Base-by-base conservation (phyloP, 2,888 invertebrate species). In the Beris morrisii region DNA sequence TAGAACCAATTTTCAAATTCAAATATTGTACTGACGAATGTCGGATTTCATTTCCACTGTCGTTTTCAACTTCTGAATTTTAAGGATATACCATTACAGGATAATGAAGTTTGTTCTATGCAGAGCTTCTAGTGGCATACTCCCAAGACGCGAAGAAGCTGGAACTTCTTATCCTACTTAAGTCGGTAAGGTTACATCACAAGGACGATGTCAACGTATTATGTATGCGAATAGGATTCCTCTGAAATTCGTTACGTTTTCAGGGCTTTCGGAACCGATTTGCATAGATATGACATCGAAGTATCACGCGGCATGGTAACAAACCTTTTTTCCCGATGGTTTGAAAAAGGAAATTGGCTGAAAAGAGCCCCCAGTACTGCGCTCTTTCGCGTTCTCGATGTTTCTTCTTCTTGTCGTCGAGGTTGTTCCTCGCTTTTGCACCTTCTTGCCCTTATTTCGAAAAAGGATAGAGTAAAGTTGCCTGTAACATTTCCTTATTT, bases 281-380 rank as follows among this genome's bases (percentile, higher is more conserved):
- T 61, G 50, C 61, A 61, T 61, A 61, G 61, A 61, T 61, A 61
- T 61, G 50, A 61, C 15, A 50, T 52, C 38, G 61, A 52, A 43
- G 22, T 61, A 61, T 52, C 50, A 9, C 2, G 38, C 38, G 9
- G 38, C 38, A 5, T 38, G 38, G 38, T 9, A 38, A 38, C 38
- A 38, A 38, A 38, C 38, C 1, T 38, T 38, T n/a, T 38, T 38
- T 38, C 38, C 9, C 38, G 38, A 9, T 38, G 5, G 5, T 38
- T 38, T 22, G 38, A 38, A 38, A 7, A 9, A 38, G 9, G 9
- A 38, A 38, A 7, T 38, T 9, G 38, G 38, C 9, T 7, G 38
- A 38, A 9, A 5, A 38, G 5, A 38, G 38, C 38, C 38, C 38
- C 9, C 2, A 38, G 9, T 7, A 38, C 3, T 22, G 22, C 22